These are phyloP conservation scores for Choristoneura rosaceana DNA, from an alignment of 2,888 invertebrate species.

Conservation along the genomic window DNA sequence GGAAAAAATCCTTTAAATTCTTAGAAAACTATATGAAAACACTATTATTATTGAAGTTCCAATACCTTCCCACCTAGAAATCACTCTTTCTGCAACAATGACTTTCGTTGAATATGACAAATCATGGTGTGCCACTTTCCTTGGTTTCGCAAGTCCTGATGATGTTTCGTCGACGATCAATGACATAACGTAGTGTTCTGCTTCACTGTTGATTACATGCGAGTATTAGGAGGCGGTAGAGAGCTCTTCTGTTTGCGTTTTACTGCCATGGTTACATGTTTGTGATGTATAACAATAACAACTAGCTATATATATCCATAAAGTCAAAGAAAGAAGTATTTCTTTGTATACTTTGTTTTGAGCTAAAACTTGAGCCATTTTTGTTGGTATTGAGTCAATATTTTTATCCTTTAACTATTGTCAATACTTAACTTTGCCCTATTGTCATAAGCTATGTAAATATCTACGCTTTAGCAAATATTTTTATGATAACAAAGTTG, in stretches of 20 bases:
- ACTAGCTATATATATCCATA: neutral
- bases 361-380: neutral
- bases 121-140: conserved; percentile 59
- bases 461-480: neutral
- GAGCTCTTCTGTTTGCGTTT: conserved; percentile 15
- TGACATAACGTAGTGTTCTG: conserved; percentile 52
- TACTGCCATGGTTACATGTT: conserved; percentile 29
- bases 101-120: conserved; percentile 20
- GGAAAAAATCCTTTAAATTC: conserved; percentile 12
- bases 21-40: conserved; percentile 1
- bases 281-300: neutral
- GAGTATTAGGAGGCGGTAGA: conserved; percentile 14
- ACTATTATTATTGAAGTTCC: neutral
- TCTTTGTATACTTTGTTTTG: neutral
- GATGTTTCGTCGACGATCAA: conserved; percentile 40
- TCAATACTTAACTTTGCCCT: neutral
- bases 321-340: neutral
- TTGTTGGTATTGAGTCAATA: neutral
- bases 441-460: neutral
- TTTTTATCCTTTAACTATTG: neutral
- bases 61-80: neutral
- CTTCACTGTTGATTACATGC: conserved; percentile 31
- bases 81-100: neutral
- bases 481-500: too few species aligned
- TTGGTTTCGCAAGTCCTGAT: conserved; percentile 55